Evolutionary conservation across 2,113 vertebrate species (phyloP).

Genomic region (Eulemur macaco): DNA sequence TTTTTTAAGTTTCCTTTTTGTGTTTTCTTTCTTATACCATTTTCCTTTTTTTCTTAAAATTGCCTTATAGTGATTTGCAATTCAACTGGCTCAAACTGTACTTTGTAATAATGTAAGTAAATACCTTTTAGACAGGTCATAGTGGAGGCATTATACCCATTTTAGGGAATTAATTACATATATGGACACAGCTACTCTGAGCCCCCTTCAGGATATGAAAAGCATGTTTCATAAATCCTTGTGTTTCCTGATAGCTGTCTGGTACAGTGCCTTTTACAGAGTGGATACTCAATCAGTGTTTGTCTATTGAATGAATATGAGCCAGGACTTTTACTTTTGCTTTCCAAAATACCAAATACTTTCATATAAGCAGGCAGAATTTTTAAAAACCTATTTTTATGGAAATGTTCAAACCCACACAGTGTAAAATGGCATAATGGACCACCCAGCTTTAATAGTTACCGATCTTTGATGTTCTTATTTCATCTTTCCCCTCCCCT

Average conservation of each 20-base stretch:
- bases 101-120: neutral
- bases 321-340: conserved; percentile 39
- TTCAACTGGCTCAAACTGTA: neutral
- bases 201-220: neutral
- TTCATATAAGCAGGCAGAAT: neutral
- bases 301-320: neutral
- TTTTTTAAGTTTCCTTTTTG: conserved; percentile 12
- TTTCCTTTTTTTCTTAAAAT: conserved; percentile 12
- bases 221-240: neutral
- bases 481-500: neutral
- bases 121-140: neutral
- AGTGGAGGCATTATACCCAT: neutral
- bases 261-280: neutral
- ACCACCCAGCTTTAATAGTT: neutral
- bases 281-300: neutral
- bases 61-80: neutral
- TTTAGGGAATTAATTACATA: conserved; percentile 33
- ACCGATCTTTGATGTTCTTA: neutral
- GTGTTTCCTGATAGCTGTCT: neutral
- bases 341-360: conserved; percentile 13
- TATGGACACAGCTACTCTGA: neutral
- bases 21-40: conserved; percentile 27
- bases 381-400: neutral
- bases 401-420: neutral
- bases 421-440: neutral